Evolutionary conservation across 2,113 vertebrate genomes (phyloP).

Genomic region (Tursiops truncatus): DNA sequence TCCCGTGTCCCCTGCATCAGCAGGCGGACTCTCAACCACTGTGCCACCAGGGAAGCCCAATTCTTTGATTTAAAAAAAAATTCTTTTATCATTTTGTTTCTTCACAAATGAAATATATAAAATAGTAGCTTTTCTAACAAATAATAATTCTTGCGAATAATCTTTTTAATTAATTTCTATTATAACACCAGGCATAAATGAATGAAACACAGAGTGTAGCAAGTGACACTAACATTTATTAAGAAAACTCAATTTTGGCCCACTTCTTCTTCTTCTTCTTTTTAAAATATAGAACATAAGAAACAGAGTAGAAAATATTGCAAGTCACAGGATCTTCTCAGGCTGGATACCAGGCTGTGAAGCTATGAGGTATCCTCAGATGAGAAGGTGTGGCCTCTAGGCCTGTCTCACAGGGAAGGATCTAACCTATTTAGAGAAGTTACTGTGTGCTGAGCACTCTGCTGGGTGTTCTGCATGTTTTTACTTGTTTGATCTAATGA

Average conservation of each 20-base stretch:
- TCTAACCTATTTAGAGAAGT: background rate
- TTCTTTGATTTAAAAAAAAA: background rate
- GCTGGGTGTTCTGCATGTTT: background rate
- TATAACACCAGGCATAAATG: background rate
- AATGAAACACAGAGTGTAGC: background rate
- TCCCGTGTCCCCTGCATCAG: rapidly evolving
- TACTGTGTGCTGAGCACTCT: background rate
- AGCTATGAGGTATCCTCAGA: background rate
- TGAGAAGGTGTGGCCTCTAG: background rate
- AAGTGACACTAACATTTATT: background rate
- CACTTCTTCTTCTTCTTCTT: background rate
- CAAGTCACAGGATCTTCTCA: background rate
- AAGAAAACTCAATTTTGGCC: background rate
- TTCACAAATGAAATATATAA: background rate
- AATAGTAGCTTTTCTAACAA: slow-evolving; percentile 8
- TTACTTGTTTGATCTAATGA: background rate
- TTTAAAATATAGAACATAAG: background rate
- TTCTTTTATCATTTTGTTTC: background rate
- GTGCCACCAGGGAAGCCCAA: background rate
- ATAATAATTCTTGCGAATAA: slow-evolving; percentile 1
- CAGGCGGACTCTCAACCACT: no score
- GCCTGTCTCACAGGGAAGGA: background rate
- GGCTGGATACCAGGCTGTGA: background rate
- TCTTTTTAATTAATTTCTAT: background rate
- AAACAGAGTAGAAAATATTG: background rate